These are phyloP conservation scores for Lasioglossum calceatum DNA, from an alignment of 2,888 invertebrate species.

Conservation along the genomic window DNA sequence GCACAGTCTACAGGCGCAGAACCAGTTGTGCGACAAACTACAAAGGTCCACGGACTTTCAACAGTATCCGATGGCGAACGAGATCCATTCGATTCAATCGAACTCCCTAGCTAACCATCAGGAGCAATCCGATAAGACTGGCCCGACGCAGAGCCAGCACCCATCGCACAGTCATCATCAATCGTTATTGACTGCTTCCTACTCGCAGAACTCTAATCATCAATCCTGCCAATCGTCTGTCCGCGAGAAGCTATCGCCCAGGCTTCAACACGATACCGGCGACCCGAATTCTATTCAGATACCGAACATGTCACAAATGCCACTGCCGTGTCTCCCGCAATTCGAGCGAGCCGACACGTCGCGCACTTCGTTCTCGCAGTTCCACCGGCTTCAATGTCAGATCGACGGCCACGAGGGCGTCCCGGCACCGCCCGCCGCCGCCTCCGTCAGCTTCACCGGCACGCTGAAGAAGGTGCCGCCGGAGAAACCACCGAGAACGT, in stretches of 20 bases:
- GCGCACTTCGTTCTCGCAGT: conserved; percentile 77
- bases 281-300: conserved; percentile 75
- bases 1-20: conserved; percentile 78
- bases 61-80: conserved; percentile 54
- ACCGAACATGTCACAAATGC: conserved; percentile 80
- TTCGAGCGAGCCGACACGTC: conserved; percentile 79
- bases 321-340: conserved; percentile 78
- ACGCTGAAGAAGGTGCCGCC: conserved; percentile 83
- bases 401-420: conserved; percentile 71
- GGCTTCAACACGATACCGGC: conserved; percentile 75
- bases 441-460: conserved; percentile 75
- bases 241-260: conserved; percentile 80
- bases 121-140: conserved; percentile 70
- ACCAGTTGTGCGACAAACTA: conserved; percentile 76
- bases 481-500: conserved; percentile 83
- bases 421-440: conserved; percentile 40
- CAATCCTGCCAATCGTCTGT: conserved; percentile 74
- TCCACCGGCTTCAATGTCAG: conserved; percentile 77
- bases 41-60: conserved; percentile 73
- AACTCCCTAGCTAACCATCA: conserved; percentile 73
- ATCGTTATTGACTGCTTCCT: conserved; percentile 70
- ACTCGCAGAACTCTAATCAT: conserved; percentile 67
- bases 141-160: conserved; percentile 70
- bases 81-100: conserved; percentile 70
- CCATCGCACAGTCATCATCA: conserved; percentile 71